Conservation (phyloP, 2,797 vertebrate genomes). For the Sebastes itinus region DNA sequence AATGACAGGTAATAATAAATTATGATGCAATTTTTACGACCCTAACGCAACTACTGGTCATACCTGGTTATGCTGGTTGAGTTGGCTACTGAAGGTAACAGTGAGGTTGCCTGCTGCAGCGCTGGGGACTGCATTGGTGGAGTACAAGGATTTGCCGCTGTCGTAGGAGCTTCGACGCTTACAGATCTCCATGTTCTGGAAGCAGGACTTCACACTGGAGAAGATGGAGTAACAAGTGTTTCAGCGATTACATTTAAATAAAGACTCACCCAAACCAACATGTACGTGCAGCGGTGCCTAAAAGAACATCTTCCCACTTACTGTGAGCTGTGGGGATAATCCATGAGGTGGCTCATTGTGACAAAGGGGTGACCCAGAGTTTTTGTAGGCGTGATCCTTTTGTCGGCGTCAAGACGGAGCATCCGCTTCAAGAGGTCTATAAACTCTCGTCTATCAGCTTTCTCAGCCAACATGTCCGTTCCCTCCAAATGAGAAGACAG, state of each 20-base stretch:
- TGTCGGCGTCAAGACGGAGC: conserved; percentile 98
- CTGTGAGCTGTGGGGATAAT: conserved; percentile 98
- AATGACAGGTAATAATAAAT: too few relatives aligned
- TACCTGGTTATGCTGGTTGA: conserved; percentile 98
- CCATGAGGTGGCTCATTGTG: conserved; percentile 96
- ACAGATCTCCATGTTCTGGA: conserved; percentile 99
- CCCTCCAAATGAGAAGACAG: conserved; percentile 97
- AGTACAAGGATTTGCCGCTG: conserved; percentile 93
- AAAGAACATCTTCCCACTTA: conserved; percentile 69
- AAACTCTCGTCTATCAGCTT: conserved; percentile 96
- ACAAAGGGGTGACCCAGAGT: conserved; percentile 96
- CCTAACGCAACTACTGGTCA: background rate
- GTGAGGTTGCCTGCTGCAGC: conserved; percentile 97
- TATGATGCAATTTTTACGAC: too few relatives aligned
- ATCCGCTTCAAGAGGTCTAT: conserved; percentile 98
- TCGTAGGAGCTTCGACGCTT: conserved; percentile 95
- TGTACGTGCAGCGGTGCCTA: fast-evolving
- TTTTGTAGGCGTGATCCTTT: conserved; percentile 97
- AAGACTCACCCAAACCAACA: background rate
- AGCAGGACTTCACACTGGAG: conserved; percentile 96
- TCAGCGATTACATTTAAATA: background rate
- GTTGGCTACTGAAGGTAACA: conserved; percentile 98
- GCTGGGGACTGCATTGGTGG: conserved; percentile 91
- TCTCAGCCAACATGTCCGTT: conserved; percentile 98
- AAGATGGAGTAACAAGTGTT: background rate